Evolutionary conservation across 2,113 vertebrate species (phyloP).

Genomic region (Lathamus discolor): DNA sequence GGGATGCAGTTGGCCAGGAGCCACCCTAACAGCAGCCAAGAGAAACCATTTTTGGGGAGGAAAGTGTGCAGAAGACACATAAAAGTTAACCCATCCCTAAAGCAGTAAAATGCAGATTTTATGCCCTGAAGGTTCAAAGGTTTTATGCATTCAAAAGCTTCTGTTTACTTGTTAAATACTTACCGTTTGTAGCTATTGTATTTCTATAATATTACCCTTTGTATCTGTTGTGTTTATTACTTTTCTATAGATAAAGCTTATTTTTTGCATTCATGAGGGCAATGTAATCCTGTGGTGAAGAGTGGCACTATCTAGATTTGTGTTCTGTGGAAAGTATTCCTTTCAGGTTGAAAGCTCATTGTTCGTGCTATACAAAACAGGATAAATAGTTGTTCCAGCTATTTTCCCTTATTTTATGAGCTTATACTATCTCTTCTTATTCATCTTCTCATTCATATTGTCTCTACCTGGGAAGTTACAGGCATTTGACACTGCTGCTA

Average conservation of each 20-base stretch:
- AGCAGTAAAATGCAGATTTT: neutral
- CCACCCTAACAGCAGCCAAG: neutral
- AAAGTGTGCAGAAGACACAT: neutral
- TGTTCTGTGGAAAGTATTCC: neutral
- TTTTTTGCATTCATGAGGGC: neutral
- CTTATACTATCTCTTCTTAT: neutral
- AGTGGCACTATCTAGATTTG: neutral
- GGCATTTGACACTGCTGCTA: neutral
- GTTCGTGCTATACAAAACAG: neutral
- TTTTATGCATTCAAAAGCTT: neutral
- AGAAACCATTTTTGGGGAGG: neutral
- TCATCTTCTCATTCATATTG: neutral
- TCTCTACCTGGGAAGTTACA: neutral
- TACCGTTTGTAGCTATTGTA: neutral
- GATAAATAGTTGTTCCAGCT: neutral
- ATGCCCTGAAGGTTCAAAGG: neutral
- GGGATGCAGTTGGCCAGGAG: neutral
- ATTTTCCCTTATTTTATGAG: neutral
- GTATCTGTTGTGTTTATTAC: neutral
- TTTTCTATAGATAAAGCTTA: neutral
- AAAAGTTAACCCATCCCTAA: neutral
- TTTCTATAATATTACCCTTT: neutral
- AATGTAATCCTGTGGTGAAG: neutral
- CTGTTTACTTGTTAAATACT: neutral
- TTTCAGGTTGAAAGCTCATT: neutral